phyloP scores from a whole-genome alignment of 2,888 invertebrate genomes.

The Cephus sareptanus region DNA sequence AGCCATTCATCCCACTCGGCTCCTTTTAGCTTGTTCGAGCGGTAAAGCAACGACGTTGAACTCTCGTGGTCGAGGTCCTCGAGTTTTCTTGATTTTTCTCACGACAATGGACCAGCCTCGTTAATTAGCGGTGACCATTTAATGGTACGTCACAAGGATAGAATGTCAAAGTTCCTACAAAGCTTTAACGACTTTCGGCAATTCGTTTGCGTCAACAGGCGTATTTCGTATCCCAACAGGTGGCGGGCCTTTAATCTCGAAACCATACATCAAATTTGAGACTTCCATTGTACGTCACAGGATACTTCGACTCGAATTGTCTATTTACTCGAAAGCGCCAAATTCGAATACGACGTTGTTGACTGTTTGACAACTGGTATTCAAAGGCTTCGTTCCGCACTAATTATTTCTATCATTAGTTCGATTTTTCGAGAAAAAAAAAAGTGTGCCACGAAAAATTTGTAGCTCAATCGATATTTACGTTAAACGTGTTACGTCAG shows the following conservation, averaged over 20 bases:
- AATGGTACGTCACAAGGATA: background rate
- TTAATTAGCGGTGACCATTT: background rate
- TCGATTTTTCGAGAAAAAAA: background rate
- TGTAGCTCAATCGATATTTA: background rate
- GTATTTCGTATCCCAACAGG: background rate
- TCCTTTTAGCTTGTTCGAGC: constrained; percentile 12
- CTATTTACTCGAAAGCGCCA: no score
- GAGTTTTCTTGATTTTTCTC: background rate
- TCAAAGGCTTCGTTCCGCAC: background rate
- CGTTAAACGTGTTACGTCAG: background rate
- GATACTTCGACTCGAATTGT: no score
- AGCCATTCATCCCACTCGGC: constrained; percentile 23
- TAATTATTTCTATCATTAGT: background rate
- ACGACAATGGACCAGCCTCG: background rate
- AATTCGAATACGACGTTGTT: background rate
- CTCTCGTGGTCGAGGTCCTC: background rate
- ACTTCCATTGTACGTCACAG: no score
- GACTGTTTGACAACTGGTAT: no score
- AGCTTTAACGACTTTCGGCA: background rate
- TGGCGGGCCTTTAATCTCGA: background rate
- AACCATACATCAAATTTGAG: no score
- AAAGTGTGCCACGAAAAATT: background rate
- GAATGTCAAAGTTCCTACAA: background rate
- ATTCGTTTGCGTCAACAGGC: background rate
- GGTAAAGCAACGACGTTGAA: background rate